Conservation (phyloP, 2,113 vertebrate species). For the Tragelaphus strepsiceros region DNA sequence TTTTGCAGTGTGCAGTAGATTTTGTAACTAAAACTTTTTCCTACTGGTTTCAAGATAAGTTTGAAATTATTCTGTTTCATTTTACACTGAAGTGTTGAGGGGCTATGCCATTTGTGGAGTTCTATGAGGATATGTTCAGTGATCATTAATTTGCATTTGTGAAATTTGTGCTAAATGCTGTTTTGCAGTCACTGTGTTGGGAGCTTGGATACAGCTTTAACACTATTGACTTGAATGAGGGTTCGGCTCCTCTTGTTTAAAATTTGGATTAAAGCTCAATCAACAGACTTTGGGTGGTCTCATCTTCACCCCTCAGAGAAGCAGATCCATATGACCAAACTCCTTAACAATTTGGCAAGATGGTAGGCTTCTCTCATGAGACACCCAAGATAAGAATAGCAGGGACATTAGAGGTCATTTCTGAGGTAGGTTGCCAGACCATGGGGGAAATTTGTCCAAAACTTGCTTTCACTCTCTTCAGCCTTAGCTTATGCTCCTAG, state of each 20-base stretch:
- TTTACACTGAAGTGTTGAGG: background rate
- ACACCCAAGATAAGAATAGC: slow-evolving; percentile 37
- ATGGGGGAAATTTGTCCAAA: background rate
- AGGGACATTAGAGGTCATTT: slow-evolving; percentile 36
- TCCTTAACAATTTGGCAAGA: slow-evolving; percentile 53
- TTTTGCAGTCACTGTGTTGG: background rate
- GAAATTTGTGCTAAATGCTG: background rate
- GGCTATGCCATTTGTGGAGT: background rate
- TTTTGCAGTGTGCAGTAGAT: background rate
- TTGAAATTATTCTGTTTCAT: slow-evolving; percentile 34
- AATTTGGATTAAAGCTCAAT: slow-evolving; percentile 63
- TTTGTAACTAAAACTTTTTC: slow-evolving; percentile 35
- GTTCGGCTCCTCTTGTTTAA: slow-evolving; percentile 58
- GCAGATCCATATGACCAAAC: slow-evolving; percentile 50
- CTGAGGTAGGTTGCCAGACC: background rate
- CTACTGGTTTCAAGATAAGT: background rate
- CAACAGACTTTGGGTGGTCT: slow-evolving; percentile 70
- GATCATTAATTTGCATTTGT: slow-evolving; percentile 21
- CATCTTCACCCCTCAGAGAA: slow-evolving; percentile 38
- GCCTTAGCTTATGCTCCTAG: slow-evolving; percentile 22
- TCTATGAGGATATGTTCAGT: background rate
- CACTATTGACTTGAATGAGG: background rate
- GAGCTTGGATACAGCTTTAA: background rate
- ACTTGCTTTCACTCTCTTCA: slow-evolving; percentile 27
- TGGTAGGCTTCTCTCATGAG: background rate